Base-by-base conservation (phyloP, 2,888 invertebrate genomes). In the Dinocampus coccinellae region DNA sequence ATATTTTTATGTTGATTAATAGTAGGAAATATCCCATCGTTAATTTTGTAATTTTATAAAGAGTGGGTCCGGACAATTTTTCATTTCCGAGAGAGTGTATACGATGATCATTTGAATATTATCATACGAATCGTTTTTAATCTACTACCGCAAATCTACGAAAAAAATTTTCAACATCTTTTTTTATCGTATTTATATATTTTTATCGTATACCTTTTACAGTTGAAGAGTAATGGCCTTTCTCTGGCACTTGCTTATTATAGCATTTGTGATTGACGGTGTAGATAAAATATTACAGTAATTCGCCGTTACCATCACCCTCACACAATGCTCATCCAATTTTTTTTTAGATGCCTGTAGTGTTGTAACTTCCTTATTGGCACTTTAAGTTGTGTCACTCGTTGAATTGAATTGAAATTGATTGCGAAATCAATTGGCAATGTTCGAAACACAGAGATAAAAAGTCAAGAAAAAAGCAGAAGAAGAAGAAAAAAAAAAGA, bases 391-490 rank as follows among this genome's bases (percentile, higher is more conserved):
- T 72, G 71, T 74, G 74, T 72, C 71, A 76, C 66, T 71, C 75
- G 73, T 77, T n/a, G 75, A 74, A 77, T 60, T 57, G 33, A 76
- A 71, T 74, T 65, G 66, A 74, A 73, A 79, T 76, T 77, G 75
- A 77, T 73, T 47, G 16, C 16, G 6, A 47, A 47, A 47, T 47
- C 47, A 47, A 16, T n/a, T n/a, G n/a, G n/a, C n/a, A n/a, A n/a
- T n/a, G n/a, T n/a, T n/a, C n/a, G n/a, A n/a, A n/a, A n/a, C n/a
- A n/a, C n/a, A n/a, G n/a, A n/a, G n/a, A 9, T 16, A 7, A 16
- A 16, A 47, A 6, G 47, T 47, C 16, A 47, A 47, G 7, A 3
- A 7, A 7, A 47, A 6, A 1, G 6, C 1, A 1, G 16, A 7
- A 39, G 13, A 47, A 16, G 16, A n/a, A 47, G 20, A 20, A 6